phyloP scores from a whole-genome alignment of 2,888 invertebrate genomes.

The Lepas anatifera region DNA sequence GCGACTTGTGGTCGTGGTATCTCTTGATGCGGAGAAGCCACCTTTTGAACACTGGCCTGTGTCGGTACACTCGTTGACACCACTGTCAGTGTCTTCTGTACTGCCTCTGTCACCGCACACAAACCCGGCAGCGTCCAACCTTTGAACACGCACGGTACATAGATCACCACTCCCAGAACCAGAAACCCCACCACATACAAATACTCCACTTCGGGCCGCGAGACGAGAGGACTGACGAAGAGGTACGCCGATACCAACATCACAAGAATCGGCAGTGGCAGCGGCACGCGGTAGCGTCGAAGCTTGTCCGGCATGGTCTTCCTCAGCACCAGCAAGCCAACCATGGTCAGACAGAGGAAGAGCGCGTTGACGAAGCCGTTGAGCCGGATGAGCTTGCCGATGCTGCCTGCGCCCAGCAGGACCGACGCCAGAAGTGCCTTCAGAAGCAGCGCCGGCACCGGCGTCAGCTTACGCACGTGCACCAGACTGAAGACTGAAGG shows the following conservation, averaged over 20 bases:
- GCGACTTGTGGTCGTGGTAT: too few species aligned
- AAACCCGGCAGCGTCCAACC: conserved; percentile 65
- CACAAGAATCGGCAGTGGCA: conserved; percentile 80
- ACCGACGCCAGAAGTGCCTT: conserved; percentile 76
- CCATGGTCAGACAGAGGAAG: conserved; percentile 90
- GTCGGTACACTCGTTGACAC: too few species aligned
- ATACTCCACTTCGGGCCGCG: conserved; percentile 88
- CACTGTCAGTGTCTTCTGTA: too few species aligned
- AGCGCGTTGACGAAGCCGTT: conserved; percentile 98
- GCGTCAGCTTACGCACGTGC: conserved; percentile 77
- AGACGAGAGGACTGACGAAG: conserved; percentile 84
- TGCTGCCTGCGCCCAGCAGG: conserved; percentile 87
- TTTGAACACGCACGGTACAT: conserved; percentile 86
- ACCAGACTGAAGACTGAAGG: conserved; percentile 82
- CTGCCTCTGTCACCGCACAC: too few species aligned
- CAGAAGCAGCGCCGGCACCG: conserved; percentile 92
- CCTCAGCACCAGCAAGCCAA: conserved; percentile 83
- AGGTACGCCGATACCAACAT: conserved; percentile 80
- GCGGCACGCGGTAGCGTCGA: conserved; percentile 82
- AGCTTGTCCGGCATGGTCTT: conserved; percentile 79
- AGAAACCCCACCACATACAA: conserved; percentile 84
- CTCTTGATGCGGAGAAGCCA: too few species aligned
- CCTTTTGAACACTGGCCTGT: too few species aligned
- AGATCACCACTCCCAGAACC: conserved; percentile 74
- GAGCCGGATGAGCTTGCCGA: conserved; percentile 89